Conservation (phyloP, 2,888 invertebrate genomes). For the Leptopilina drosophilae region DNA sequence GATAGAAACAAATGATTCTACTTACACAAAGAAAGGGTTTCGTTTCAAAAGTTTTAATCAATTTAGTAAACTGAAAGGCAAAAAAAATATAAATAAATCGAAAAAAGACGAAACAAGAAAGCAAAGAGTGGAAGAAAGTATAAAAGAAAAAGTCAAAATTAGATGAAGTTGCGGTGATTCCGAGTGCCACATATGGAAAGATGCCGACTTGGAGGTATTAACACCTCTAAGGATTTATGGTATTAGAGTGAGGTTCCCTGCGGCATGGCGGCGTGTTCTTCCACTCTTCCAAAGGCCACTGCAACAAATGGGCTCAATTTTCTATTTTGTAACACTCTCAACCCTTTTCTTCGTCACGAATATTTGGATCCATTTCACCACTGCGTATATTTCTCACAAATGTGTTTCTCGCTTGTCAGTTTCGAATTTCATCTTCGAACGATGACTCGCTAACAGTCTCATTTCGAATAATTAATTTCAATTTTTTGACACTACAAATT, state of each 20-base stretch:
- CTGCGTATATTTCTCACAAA: conserved; percentile 53
- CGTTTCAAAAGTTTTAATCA: too few relatives aligned
- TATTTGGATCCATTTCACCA: conserved; percentile 61
- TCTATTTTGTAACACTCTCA: conserved; percentile 72
- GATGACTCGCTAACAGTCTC: background rate
- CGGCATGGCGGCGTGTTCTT: conserved; percentile 65
- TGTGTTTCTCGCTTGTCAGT: conserved; percentile 37
- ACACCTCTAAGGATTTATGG: conserved; percentile 75
- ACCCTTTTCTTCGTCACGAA: conserved; percentile 56
- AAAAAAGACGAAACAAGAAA: too few relatives aligned
- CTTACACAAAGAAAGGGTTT: too few relatives aligned
- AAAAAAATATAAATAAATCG: background rate
- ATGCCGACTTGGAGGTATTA: conserved; percentile 71
- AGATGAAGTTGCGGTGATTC: conserved; percentile 52
- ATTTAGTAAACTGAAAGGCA: too few relatives aligned
- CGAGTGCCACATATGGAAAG: conserved; percentile 56
- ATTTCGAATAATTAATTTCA: too few relatives aligned
- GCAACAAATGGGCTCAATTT: conserved; percentile 75
- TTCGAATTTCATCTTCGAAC: conserved; percentile 25
- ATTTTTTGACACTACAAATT: too few relatives aligned
- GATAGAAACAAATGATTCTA: too few relatives aligned
- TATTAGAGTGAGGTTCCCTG: conserved; percentile 70
- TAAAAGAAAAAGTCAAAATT: conserved; percentile 43
- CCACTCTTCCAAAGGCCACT: conserved; percentile 65
- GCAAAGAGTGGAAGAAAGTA: conserved; percentile 37